Base-by-base conservation (phyloP, 2,888 invertebrate species). In the Pseudococcus jackbeardsleyi region DNA sequence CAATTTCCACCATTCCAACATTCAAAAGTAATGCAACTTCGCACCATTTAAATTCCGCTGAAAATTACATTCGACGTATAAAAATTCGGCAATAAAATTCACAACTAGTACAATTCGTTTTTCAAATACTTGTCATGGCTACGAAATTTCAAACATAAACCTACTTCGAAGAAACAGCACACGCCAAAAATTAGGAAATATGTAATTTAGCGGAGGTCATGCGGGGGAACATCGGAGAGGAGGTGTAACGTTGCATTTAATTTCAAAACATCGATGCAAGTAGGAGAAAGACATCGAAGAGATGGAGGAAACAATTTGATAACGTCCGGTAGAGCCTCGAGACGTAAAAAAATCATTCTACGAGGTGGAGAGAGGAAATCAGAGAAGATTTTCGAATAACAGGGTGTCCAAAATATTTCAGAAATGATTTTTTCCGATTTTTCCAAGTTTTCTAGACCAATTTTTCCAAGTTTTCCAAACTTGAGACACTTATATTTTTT, bases 161-260 rank as follows among this genome's bases (percentile, higher is more conserved):
- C 59, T 59, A 59, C n/a, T 59, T 59, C 59, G 59, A 59, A 59
- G 59, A 59, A 59, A 59, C 59, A 17, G n/a, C 15, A 59, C 59
- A 17, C 12, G n/a, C n/a, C n/a, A 59, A 59, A 59, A 59, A 59
- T 59, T n/a, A 59, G 59, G 59, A 59, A 59, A 59, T 19, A 19
- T 15, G n/a, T 59, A 59, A n/a, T 59, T 59, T n/a, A 59, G n/a
- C n/a, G 59, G 59, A 59, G 59, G 59, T 59, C 59, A 59, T 59
- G 59, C 59, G 59, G 59, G 59, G 59, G 59, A 59, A n/a, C 59
- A n/a, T 15, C 59, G 17, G 5, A 59, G n/a, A 59, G 59, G 59
- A 59, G 59, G 59, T 59, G 59, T 59, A 7, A 59, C 59, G 15
- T 59, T 59, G 59, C 59, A 59, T 59, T 59, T 5, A 59, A n/a